These are phyloP conservation scores for Solenopsis invicta DNA, from an alignment of 1,140 invertebrate species.

Conservation along the genomic window DNA sequence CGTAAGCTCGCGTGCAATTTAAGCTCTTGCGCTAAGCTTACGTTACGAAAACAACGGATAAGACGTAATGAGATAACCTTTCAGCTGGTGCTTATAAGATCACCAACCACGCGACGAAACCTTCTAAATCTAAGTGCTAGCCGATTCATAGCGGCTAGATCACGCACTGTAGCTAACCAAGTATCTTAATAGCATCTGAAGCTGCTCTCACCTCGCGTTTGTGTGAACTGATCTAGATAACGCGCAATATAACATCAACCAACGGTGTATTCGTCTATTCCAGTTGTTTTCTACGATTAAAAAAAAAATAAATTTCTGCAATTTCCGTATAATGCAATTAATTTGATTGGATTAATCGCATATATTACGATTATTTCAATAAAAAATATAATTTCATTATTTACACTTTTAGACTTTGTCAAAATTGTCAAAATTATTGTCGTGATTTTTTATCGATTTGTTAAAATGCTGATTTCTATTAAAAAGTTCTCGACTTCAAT, in stretches of 20 bases:
- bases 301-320: neutral
- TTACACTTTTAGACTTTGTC: neutral
- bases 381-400: conserved; percentile 4
- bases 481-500: neutral
- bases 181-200: conserved; percentile 53
- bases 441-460: neutral
- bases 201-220: conserved; percentile 4
- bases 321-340: neutral
- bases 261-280: neutral
- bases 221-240: neutral
- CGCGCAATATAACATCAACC: neutral
- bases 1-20: conserved; percentile 82
- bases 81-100: conserved; percentile 83
- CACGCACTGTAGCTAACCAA: conserved; percentile 53
- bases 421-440: no score
- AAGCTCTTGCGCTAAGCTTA: conserved; percentile 80
- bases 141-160: conserved; percentile 69
- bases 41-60: conserved; percentile 83
- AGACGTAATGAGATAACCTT: conserved; percentile 86
- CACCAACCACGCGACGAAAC: conserved; percentile 86
- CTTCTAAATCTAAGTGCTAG: conserved; percentile 84
- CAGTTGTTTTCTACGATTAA: neutral
- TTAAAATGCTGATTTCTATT: neutral
- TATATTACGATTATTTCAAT: no score
- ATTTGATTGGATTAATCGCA: neutral